Evolutionary conservation across 2,113 vertebrate genomes (phyloP), one percentile per base, ranked within the genome.

Genomic region (Gallinago media): DNA sequence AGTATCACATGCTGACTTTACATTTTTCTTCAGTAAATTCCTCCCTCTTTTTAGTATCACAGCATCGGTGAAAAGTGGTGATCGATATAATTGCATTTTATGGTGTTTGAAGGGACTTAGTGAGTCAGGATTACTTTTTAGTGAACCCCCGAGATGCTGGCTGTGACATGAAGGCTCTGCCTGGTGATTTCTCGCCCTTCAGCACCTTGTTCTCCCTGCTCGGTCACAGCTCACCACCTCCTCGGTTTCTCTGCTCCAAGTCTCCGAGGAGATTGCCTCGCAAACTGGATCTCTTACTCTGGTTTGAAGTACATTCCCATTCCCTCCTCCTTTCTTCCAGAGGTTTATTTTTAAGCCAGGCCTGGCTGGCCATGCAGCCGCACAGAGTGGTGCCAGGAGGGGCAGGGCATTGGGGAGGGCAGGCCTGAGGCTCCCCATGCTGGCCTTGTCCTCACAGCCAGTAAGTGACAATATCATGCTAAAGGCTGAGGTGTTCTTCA

Each of bases 171-270:
- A 89, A 67, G 54, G 54, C 15, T 0, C 15, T 0, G 0, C 78
- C 47, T 34, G 59, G 61, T 34, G 17, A 20, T 44, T 84, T 89
- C 52, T 58, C 56, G 32, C 68, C 73, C 50, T 62, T 66, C 76
- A 84, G 63, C 73, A 70, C 27, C 72, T 70, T 6, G 0, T 9
- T 74, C 25, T 87, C 14, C 73, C 32, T 0, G 0, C 65, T 78
- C 42, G 54, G 70, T 46, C 52, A 67, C 80, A 77, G 68, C 46
- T 87, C 46, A 67, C 61, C 42, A 59, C 27, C 47, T 70, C 40
- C 34, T 62, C 27, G 6, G 13, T 8, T 74, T 58, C 59, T 50
- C 47, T 84, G 27, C 42, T 63, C 7, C 25, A 58, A 1, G 11
- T 54, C 3, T 46, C 47, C 63, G 13, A 34, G 34, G 59, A 50